Percentiles rank a stretch among this genome's conserved stretches.
phyloP scores from a whole-genome alignment of 2,113 vertebrate genomes.

The Ochotona curzoniae region DNA sequence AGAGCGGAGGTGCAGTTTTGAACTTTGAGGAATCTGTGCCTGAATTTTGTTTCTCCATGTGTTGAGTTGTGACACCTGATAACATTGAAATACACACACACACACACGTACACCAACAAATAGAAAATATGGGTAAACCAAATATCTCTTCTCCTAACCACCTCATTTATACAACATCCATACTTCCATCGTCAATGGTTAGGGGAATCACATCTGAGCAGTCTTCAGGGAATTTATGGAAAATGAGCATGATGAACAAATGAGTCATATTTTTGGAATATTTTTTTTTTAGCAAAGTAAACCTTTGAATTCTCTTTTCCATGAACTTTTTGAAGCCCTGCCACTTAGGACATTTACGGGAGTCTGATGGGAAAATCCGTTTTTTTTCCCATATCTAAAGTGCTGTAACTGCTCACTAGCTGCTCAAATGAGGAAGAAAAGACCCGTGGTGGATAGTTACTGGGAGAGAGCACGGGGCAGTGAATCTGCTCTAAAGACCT shows the following conservation, averaged over 20 bases:
- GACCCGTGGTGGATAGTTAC: not conserved
- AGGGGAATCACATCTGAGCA: not conserved
- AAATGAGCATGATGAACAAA: no score
- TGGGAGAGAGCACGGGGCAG: not conserved
- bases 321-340: no score
- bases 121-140: not conserved
- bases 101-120: not conserved
- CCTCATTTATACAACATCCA: not conserved
- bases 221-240: no score
- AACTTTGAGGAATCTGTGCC: not conserved
- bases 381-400: not conserved
- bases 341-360: not conserved
- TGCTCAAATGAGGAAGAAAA: not conserved
- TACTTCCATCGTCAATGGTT: not conserved
- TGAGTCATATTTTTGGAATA: no score
- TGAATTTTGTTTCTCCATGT: not conserved
- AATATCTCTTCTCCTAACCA: not conserved
- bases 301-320: no score
- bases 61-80: not conserved
- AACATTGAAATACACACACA: not conserved
- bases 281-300: no score
- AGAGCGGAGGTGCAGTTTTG: slow-evolving; percentile 35
- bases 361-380: not conserved
- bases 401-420: not conserved
- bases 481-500: not conserved